Percentiles rank a stretch among this genome's conserved stretches.
These are phyloP conservation scores for Drosophila sp. DNA, from an alignment of 1,140 invertebrate genomes.

Conservation along the genomic window DNA sequence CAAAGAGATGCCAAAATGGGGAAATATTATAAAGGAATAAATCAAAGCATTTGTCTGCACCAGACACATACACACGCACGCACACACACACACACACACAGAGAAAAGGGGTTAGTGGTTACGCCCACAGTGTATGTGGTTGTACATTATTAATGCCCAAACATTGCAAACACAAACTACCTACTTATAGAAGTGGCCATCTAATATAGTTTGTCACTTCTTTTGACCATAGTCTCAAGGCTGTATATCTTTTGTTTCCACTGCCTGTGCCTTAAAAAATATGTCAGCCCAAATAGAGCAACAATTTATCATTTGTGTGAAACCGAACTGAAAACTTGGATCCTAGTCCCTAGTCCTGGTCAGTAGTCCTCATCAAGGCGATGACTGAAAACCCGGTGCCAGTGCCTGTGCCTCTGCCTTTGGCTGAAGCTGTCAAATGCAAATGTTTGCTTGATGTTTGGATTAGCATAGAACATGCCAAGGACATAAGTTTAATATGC, in stretches of 20 bases:
- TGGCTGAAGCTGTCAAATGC: slow-evolving; percentile 58
- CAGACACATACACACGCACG: slow-evolving; percentile 24
- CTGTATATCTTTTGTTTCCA: slow-evolving; percentile 47
- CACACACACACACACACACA: too few relatives aligned
- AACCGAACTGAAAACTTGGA: slow-evolving; percentile 17
- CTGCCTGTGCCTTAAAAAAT: slow-evolving; percentile 50
- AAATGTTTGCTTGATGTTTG: slow-evolving; percentile 58
- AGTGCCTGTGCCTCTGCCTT: background rate
- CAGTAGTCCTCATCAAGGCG: slow-evolving; percentile 46
- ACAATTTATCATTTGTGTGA: slow-evolving; percentile 58
- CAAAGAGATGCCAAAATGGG: slow-evolving; percentile 10
- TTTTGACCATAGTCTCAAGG: slow-evolving; percentile 54
- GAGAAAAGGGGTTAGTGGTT: slow-evolving; percentile 14
- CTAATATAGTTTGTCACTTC: slow-evolving; percentile 39
- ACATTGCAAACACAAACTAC: slow-evolving; percentile 27
- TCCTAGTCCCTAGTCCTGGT: slow-evolving; percentile 36
- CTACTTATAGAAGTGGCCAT: slow-evolving; percentile 22
- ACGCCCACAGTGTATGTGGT: slow-evolving; percentile 26
- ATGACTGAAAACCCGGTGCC: slow-evolving; percentile 38
- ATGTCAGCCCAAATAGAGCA: slow-evolving; percentile 49
- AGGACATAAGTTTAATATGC: slow-evolving; percentile 37
- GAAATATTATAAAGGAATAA: slow-evolving; percentile 60
- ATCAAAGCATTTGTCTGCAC: slow-evolving; percentile 58
- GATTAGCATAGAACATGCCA: slow-evolving; percentile 71
- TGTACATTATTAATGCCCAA: slow-evolving; percentile 54